Base-by-base conservation (phyloP, 2,888 invertebrate species). In the Aelia acuminata region DNA sequence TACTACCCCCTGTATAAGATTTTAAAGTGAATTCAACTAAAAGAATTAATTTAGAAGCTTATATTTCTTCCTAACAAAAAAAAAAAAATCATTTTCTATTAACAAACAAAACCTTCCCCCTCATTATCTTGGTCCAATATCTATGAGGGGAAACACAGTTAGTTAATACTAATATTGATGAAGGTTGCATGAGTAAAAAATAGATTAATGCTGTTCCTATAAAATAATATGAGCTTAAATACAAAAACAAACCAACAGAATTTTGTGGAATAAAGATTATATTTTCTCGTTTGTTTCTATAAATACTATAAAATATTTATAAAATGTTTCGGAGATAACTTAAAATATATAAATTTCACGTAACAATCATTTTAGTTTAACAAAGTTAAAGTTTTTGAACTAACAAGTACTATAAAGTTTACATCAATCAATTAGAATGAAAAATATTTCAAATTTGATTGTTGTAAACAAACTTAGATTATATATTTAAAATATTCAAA, bases 301-400 rank as follows among this genome's bases (percentile, higher is more conserved):
- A 80, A 80, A 80, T 47, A 80, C 43, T 80, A 70, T 70, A 70
- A 70, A 70, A 70, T 70, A 47, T 43, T 80, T 80, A 80, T 80
- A 80, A 80, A 80, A 80, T 43, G 63, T 80, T 43, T 80, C 22
- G 80, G 26, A 80, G 43, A 80, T 80, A 80, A 80, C 80, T 47
- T 80, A 80, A 43, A 80, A 43, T 80, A 80, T 80, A 80, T 80
- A 43, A 80, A 80, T 80, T 80, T 80, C 31, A 70, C 20, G 63
- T 80, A 80, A 80, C 43, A 80, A 80, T 43, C 3, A 35, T 35
- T 70, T 31, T 70, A 80, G 43, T 43, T 80, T 39, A 80, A 43
- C 43, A 80, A 80, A 43, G 39, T 20, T 80, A 22, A 80, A 80
- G 43, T 80, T 80, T 31, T 70, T 31, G 31, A 35, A 70, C 35